These are phyloP conservation scores for Cyclargus thomasi DNA, from an alignment of 1,140 invertebrate genomes.

Conservation along the genomic window DNA sequence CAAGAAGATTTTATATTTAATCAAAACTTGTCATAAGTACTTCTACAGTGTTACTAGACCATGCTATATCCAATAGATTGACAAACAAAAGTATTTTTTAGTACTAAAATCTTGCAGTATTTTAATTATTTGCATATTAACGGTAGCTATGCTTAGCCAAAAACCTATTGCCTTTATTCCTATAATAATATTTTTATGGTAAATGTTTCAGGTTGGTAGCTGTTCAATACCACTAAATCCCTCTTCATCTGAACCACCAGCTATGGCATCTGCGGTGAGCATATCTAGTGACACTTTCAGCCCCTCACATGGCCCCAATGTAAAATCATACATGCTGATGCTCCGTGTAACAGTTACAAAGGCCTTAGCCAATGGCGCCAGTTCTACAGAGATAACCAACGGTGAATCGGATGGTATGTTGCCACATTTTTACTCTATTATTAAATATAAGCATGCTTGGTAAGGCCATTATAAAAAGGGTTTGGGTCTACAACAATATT, in stretches of 20 bases:
- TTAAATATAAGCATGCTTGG: too few relatives aligned
- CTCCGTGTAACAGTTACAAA: conserved; percentile 81
- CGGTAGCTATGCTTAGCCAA: too few relatives aligned
- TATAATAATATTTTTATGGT: neutral
- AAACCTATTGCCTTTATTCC: neutral
- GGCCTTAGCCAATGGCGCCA: conserved; percentile 57
- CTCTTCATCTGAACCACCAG: conserved; percentile 79
- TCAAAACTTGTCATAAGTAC: too few relatives aligned
- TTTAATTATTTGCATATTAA: too few relatives aligned
- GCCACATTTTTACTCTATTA: neutral
- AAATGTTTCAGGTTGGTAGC: conserved; percentile 78
- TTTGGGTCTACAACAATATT: too few relatives aligned
- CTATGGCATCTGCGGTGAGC: conserved; percentile 85
- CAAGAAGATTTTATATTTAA: too few relatives aligned
- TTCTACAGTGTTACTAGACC: too few relatives aligned
- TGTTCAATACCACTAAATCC: conserved; percentile 89
- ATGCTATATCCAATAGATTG: too few relatives aligned
- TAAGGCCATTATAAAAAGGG: too few relatives aligned
- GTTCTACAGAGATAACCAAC: conserved; percentile 70
- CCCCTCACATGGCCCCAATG: conserved; percentile 86
- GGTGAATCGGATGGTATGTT: conserved; percentile 65
- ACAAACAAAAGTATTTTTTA: too few relatives aligned
- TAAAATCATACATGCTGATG: conserved; percentile 91
- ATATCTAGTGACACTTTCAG: conserved; percentile 90
- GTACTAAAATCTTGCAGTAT: too few relatives aligned